phyloP scores from a whole-genome alignment of 2,888 invertebrate species.

The Scaptodrosophila latifasciaeformis region DNA sequence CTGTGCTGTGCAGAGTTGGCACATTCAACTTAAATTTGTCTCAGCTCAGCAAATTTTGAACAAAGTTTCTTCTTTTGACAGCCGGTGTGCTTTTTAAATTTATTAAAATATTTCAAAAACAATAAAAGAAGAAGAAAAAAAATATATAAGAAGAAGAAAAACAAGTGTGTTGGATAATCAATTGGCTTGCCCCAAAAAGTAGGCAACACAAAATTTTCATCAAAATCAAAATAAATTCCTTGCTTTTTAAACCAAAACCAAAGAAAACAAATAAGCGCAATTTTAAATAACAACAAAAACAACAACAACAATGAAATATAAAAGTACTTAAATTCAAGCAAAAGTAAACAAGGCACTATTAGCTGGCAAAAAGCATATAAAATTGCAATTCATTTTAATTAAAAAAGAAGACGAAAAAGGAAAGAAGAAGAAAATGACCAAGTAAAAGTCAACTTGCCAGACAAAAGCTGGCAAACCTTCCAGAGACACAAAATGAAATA shows the following conservation, averaged over 20 bases:
- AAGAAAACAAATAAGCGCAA: neutral
- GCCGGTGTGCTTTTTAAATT: neutral
- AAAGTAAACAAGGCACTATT: too few relatives aligned
- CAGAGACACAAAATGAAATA: neutral
- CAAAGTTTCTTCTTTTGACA: neutral
- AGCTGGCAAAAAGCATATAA: too few relatives aligned
- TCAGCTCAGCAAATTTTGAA: neutral
- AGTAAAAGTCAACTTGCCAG: too few relatives aligned
- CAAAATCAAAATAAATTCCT: neutral
- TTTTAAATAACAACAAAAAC: neutral
- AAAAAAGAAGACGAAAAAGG: neutral
- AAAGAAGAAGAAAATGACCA: too few relatives aligned
- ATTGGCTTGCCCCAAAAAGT: neutral
- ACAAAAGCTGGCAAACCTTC: too few relatives aligned
- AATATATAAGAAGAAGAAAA: too few relatives aligned
- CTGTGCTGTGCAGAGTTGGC: too few relatives aligned
- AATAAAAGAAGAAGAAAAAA: slow-evolving; percentile 7
- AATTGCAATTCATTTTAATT: neutral
- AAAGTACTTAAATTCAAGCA: too few relatives aligned
- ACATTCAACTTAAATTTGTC: neutral
- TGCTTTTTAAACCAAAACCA: neutral
- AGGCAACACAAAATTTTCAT: slow-evolving; percentile 22
- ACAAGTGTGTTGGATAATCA: too few relatives aligned
- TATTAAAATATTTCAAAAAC: slow-evolving; percentile 1
- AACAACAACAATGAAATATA: neutral